Evolutionary conservation across 2,888 invertebrate species (phyloP).

Genomic region (Camponotus fellah): DNA sequence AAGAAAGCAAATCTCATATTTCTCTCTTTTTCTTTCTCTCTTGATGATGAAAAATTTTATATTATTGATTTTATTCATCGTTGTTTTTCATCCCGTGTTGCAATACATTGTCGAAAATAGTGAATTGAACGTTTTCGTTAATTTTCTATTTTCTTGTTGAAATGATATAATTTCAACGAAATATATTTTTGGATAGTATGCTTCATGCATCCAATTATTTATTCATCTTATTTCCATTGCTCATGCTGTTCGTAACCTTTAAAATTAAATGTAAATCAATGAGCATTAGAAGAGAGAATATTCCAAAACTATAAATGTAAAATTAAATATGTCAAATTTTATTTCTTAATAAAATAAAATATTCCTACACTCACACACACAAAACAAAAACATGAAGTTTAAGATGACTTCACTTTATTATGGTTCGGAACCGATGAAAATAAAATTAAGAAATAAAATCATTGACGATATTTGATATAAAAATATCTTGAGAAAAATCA

Average conservation of each 20-base stretch:
- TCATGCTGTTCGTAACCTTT: not conserved
- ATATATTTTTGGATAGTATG: not conserved
- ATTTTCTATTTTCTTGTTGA: not conserved
- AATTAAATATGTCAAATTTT: conserved; percentile 10
- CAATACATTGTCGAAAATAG: not conserved
- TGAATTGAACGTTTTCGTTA: not conserved
- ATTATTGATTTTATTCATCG: not conserved
- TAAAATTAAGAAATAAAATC: conserved; percentile 12
- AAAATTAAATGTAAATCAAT: too few relatives aligned
- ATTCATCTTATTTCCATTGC: not conserved
- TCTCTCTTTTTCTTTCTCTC: not conserved
- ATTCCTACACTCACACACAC: not conserved
- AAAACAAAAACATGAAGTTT: not conserved
- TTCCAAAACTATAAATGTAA: not conserved
- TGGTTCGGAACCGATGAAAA: not conserved
- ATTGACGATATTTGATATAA: too few relatives aligned
- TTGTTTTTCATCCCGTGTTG: not conserved
- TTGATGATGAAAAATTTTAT: not conserved
- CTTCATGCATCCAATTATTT: not conserved
- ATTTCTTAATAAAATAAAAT: not conserved
- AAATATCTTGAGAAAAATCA: not conserved
- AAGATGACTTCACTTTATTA: not conserved
- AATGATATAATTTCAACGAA: not conserved
- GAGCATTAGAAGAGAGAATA: too few relatives aligned
- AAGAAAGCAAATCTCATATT: not conserved